Evolutionary conservation across 2,888 invertebrate species (phyloP).

Genomic region (Lordiphosa fenestrarum): DNA sequence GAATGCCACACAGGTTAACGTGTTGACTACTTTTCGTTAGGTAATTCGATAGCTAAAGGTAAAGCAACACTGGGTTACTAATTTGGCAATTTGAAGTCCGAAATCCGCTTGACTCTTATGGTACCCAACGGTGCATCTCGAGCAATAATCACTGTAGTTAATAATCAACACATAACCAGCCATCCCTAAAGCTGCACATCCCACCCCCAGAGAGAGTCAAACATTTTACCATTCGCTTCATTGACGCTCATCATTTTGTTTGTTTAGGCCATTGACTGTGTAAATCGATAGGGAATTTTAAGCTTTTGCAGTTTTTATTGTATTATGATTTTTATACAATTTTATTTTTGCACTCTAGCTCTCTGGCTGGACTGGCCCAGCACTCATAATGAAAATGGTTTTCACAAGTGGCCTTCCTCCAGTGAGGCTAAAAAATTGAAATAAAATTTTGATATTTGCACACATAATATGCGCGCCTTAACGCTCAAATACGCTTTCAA

Average conservation of each 20-base stretch:
- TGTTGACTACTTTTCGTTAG: too few relatives aligned
- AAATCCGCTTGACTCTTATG: too few relatives aligned
- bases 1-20: too few relatives aligned
- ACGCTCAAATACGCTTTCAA: constrained; percentile 75
- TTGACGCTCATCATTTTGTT: constrained; percentile 74
- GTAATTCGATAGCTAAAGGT: too few relatives aligned
- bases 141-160: constrained; percentile 35
- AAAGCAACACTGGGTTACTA: too few relatives aligned
- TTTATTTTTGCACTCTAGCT: constrained; percentile 13
- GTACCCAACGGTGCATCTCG: too few relatives aligned
- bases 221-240: constrained; percentile 64
- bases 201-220: constrained; percentile 28
- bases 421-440: constrained; percentile 53
- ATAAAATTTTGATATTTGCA: constrained; percentile 69
- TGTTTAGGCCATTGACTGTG: constrained; percentile 69
- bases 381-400: constrained; percentile 73
- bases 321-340: constrained; percentile 24
- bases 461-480: constrained; percentile 70
- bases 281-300: constrained; percentile 66
- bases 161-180: constrained; percentile 28
- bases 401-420: constrained; percentile 57
- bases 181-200: neutral
- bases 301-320: constrained; percentile 47
- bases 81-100: too few relatives aligned
- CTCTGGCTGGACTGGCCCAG: constrained; percentile 26